A percentile compares a stretch with the other conserved stretches of the same genome.
Evolutionary conservation across 1,140 invertebrate species (phyloP).

Genomic region (honey bee (Apis mellifera)): Amel_HAv3.1 CM009940.2:12221501-12222000

Average conservation of each 20-base stretch:
- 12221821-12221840: too few species aligned
- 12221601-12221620: conserved; percentile 69
- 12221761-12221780: conserved; percentile 59
- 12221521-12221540: conserved; percentile 48
- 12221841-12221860: too few species aligned
- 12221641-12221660: conserved; percentile 21
- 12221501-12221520: conserved; percentile 9
- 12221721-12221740: conserved; percentile 72
- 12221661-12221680: conserved; percentile 55
- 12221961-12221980: background rate
- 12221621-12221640: conserved; percentile 67
- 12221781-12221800: background rate
- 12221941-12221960: background rate
- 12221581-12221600: conserved; percentile 72
- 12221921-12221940: too few species aligned
- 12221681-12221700: conserved; percentile 66
- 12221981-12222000: conserved; percentile 2
- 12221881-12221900: too few species aligned
- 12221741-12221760: conserved; percentile 41
- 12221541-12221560: conserved; percentile 81
- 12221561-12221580: conserved; percentile 73
- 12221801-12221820: background rate
- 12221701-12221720: conserved; percentile 71
- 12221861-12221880: too few species aligned
- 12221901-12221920: too few species aligned